phyloP scores from a whole-genome alignment of 2,888 invertebrate species.

The Microplitis manilae region DNA sequence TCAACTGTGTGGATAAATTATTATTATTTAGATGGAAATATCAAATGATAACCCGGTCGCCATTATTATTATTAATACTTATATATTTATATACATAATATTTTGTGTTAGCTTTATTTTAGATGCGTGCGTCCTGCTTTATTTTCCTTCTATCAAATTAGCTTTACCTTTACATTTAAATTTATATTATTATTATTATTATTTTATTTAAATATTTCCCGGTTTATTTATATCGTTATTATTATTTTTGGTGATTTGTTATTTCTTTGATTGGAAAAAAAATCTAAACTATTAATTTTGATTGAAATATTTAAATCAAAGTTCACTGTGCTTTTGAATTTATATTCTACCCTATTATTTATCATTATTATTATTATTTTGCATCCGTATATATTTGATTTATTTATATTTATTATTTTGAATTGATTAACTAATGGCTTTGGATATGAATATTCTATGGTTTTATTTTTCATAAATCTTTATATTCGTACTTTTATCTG shows the following conservation, averaged over 20 bases:
- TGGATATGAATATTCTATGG: constrained; percentile 20
- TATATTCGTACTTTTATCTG: constrained; percentile 51
- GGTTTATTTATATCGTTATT: neutral
- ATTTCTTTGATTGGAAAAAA: neutral
- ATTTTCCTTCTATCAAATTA: neutral
- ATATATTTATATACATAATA: neutral
- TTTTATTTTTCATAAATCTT: constrained; percentile 32
- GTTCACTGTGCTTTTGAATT: neutral
- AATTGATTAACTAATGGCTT: constrained; percentile 42
- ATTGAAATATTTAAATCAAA: neutral
- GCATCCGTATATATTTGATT: constrained; percentile 44
- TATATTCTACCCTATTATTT: constrained; percentile 4
- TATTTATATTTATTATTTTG: constrained; percentile 51
- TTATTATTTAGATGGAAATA: neutral
- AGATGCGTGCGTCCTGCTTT: constrained; percentile 1
- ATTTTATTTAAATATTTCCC: too few species aligned
- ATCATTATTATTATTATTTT: constrained; percentile 26
- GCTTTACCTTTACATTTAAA: neutral
- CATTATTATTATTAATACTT: constrained; percentile 2
- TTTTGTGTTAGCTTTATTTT: constrained; percentile 1
- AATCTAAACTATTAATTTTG: too few species aligned
- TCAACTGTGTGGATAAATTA: neutral
- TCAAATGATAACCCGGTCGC: constrained; percentile 16
- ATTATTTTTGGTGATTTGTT: constrained; percentile 12
- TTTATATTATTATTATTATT: neutral